Evolutionary conservation across 2,797 vertebrate species (phyloP).

Genomic region (Poliocrania exsul): DNA sequence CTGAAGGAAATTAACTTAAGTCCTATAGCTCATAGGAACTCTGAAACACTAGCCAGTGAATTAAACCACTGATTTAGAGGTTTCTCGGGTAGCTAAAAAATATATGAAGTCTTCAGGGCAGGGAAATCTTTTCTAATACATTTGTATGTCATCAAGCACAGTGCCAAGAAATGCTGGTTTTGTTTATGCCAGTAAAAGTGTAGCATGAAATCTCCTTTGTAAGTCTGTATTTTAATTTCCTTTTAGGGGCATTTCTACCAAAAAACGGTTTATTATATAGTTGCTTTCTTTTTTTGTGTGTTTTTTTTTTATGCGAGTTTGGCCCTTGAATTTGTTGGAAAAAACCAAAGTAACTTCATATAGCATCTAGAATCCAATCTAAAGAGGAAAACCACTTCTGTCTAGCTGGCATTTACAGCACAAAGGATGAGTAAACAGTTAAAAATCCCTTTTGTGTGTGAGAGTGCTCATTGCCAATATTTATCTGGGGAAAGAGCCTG

Average conservation of each 20-base stretch:
- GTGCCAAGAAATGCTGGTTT: not conserved
- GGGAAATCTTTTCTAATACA: not conserved
- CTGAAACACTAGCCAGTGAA: slow-evolving; percentile 28
- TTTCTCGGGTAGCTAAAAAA: not conserved
- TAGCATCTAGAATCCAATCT: not conserved
- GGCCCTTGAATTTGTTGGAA: not conserved
- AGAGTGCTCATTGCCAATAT: not conserved
- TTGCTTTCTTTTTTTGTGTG: not conserved
- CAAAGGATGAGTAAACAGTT: not conserved
- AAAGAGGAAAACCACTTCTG: not conserved
- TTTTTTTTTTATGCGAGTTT: not conserved
- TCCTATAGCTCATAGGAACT: not conserved
- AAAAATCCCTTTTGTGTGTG: not conserved
- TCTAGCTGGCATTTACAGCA: not conserved
- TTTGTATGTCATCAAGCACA: slow-evolving; percentile 6
- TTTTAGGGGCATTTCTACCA: not conserved
- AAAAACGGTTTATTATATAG: not conserved
- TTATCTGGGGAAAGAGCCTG: not conserved
- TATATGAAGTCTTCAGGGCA: slow-evolving; percentile 21
- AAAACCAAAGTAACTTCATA: not conserved
- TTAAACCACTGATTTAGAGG: slow-evolving; percentile 9
- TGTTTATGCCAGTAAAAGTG: not conserved
- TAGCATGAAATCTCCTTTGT: not conserved
- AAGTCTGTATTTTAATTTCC: not conserved
- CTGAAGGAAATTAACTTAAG: slow-evolving; percentile 21